Conservation (phyloP, 2,888 invertebrate species). For the Margaritifera margaritifera region DNA sequence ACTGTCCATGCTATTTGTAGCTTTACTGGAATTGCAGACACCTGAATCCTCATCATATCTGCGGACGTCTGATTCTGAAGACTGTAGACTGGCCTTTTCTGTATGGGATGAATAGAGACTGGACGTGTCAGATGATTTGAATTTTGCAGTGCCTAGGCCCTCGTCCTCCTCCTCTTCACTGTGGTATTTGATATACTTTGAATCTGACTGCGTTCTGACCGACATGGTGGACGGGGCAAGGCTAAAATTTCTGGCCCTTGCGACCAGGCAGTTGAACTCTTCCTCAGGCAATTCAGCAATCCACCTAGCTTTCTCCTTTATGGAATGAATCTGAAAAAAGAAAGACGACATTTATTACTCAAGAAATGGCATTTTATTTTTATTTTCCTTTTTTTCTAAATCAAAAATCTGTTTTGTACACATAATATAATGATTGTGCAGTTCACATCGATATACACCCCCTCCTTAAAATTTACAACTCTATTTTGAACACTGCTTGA, state of each 20-base stretch:
- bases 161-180: slow-evolving; percentile 32
- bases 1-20: slow-evolving; percentile 46
- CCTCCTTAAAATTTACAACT: too few species aligned
- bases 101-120: slow-evolving; percentile 10
- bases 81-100: slow-evolving; percentile 20
- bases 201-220: background rate
- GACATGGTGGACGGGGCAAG: slow-evolving; percentile 46
- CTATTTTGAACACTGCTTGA: too few species aligned
- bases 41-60: slow-evolving; percentile 48
- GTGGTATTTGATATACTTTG: too few species aligned
- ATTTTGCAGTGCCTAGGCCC: slow-evolving; percentile 18
- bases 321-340: slow-evolving; percentile 53
- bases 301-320: slow-evolving; percentile 56
- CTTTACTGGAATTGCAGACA: slow-evolving; percentile 50
- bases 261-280: slow-evolving; percentile 56
- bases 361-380: too few species aligned
- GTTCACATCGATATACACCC: too few species aligned
- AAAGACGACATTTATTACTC: slow-evolving; percentile 1
- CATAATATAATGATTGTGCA: too few species aligned
- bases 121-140: slow-evolving; percentile 1
- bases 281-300: slow-evolving; percentile 60
- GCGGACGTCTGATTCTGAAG: slow-evolving; percentile 26
- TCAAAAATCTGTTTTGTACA: too few species aligned
- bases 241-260: slow-evolving; percentile 57
- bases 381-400: too few species aligned